Evolutionary conservation across 2,113 vertebrate genomes (phyloP).

Genomic region (Xiphophorus hellerii): DNA sequence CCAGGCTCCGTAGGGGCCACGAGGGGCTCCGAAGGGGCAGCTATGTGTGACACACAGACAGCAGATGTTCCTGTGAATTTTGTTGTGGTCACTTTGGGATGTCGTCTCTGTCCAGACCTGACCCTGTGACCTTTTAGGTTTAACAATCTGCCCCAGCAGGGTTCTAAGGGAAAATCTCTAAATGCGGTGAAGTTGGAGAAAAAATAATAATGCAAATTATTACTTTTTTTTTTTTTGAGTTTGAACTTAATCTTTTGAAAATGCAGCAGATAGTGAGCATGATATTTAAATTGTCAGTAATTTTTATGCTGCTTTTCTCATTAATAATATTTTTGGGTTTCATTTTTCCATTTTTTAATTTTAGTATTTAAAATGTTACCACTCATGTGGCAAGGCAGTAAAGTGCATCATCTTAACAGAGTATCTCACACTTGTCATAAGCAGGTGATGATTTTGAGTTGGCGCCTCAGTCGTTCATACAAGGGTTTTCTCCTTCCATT

Average conservation of each 20-base stretch:
- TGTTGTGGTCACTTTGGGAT: conserved; percentile 68
- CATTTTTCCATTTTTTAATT: background rate
- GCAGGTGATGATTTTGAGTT: conserved; percentile 63
- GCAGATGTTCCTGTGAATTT: conserved; percentile 78
- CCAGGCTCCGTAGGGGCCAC: conserved; percentile 61
- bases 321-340: background rate
- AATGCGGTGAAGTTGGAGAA: conserved; percentile 22
- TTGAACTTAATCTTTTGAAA: background rate
- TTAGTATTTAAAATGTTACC: no score
- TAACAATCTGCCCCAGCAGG: conserved; percentile 59
- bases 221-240: background rate
- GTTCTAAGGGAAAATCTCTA: conserved; percentile 51
- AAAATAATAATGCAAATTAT: background rate
- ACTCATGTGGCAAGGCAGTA: background rate
- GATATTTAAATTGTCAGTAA: no score
- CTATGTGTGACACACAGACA: conserved; percentile 72
- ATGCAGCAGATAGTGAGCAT: no score
- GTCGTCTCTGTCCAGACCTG: conserved; percentile 67
- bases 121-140: conserved; percentile 67
- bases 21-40: conserved; percentile 58
- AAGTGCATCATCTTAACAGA: conserved; percentile 18
- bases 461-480: conserved; percentile 53
- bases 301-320: no score
- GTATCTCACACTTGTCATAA: conserved; percentile 53
- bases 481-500: conserved; percentile 34